Evolutionary conservation across 2,797 vertebrate genomes (phyloP).

Genomic region (Prunella strophiata): DNA sequence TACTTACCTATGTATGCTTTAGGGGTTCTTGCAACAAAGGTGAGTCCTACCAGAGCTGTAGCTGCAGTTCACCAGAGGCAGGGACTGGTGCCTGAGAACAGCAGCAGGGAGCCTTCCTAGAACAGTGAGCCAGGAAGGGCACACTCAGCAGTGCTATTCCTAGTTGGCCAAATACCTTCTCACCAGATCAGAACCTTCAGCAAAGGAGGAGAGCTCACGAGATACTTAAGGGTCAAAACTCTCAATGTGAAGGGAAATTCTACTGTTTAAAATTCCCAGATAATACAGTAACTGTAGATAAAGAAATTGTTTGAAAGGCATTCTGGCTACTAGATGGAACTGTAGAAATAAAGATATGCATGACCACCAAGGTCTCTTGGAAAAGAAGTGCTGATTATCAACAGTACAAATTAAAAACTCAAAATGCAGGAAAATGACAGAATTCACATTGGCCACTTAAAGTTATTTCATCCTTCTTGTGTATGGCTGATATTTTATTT

Average conservation of each 20-base stretch:
- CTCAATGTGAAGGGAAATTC: neutral
- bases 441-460: neutral
- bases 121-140: neutral
- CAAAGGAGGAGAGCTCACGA: neutral
- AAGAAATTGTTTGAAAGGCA: neutral
- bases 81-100: neutral
- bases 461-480: neutral
- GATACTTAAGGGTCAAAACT: neutral
- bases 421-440: neutral
- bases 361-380: neutral
- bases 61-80: neutral
- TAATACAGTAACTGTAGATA: neutral
- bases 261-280: neutral
- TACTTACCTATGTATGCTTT: neutral
- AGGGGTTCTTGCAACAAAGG: neutral
- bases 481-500: neutral
- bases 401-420: neutral
- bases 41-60: neutral
- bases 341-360: neutral
- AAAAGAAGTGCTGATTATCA: neutral
- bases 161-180: neutral
- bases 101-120: neutral
- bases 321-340: neutral
- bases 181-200: neutral
- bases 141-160: neutral